Percentiles rank a stretch among this genome's conserved stretches.
Conservation (phyloP, 92 coral and sea anemone species). For the Siderastrea siderea region DNA sequence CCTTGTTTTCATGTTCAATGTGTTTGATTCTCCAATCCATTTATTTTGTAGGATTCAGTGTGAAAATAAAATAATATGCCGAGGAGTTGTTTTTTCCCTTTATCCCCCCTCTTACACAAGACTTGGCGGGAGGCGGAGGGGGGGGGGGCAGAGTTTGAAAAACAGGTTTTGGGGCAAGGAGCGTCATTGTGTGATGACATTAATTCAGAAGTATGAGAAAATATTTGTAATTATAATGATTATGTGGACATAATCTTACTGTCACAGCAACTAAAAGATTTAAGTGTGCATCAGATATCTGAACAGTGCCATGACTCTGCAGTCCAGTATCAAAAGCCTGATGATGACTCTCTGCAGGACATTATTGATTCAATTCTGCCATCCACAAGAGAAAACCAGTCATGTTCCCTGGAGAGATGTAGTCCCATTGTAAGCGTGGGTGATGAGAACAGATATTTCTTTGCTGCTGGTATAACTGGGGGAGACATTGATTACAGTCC, state of each 20-base stretch:
- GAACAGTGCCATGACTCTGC: background rate
- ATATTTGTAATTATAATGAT: background rate
- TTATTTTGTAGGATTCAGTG: background rate
- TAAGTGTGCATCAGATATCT: constrained; percentile 7
- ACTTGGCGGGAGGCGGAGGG: no score
- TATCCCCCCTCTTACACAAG: no score
- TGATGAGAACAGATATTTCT: background rate
- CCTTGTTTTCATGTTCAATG: no score
- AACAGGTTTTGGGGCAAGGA: no score
- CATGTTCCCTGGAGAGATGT: background rate
- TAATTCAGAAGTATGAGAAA: background rate
- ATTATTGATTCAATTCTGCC: constrained; percentile 45
- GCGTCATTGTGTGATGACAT: no score
- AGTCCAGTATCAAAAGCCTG: background rate
- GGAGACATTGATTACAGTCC: background rate
- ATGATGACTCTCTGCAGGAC: constrained; percentile 22
- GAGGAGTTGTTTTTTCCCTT: no score
- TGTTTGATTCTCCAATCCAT: background rate
- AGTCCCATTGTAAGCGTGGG: background rate
- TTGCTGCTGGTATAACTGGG: background rate
- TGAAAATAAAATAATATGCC: background rate
- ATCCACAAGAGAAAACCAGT: background rate
- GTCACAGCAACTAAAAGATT: constrained; percentile 33
- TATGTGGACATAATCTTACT: background rate
- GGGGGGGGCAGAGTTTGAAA: no score